phyloP scores from a whole-genome alignment of 2,888 invertebrate species.

The Nomada ferruginata region DNA sequence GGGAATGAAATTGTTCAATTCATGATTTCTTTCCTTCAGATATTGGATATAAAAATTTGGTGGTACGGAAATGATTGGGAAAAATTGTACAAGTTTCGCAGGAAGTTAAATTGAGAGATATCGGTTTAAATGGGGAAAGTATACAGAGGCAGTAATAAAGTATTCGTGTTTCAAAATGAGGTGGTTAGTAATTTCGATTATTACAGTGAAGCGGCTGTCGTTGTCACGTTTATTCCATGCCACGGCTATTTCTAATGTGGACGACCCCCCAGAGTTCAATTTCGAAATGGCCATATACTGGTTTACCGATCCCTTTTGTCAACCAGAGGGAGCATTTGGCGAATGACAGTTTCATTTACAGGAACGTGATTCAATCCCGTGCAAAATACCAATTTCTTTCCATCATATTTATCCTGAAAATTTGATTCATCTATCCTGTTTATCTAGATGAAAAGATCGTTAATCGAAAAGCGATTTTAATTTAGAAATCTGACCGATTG shows the following conservation, averaged over 20 bases:
- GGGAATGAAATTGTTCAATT: no score
- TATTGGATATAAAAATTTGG: no score
- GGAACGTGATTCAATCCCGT: conserved; percentile 3
- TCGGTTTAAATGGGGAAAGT: background rate
- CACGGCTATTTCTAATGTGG: conserved; percentile 38
- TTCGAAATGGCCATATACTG: conserved; percentile 61
- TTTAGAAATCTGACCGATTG: no score
- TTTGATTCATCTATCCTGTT: no score
- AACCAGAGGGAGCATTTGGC: conserved; percentile 11
- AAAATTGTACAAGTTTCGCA: background rate
- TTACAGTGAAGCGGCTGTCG: conserved; percentile 48
- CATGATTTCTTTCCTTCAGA: no score
- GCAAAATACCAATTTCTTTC: conserved; percentile 3
- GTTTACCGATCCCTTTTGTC: conserved; percentile 47
- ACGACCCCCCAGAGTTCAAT: conserved; percentile 72
- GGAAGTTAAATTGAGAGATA: background rate
- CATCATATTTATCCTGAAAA: no score
- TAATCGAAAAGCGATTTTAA: no score
- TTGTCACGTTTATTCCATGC: conserved; percentile 64
- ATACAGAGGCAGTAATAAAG: background rate
- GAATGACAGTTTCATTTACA: conserved; percentile 47
- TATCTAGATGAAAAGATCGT: no score
- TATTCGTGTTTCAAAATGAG: conserved; percentile 43
- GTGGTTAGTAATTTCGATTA: conserved; percentile 51
- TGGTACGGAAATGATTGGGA: no score